phyloP scores from a whole-genome alignment of 2,797 vertebrate genomes.

The Pitangus sulphuratus region DNA sequence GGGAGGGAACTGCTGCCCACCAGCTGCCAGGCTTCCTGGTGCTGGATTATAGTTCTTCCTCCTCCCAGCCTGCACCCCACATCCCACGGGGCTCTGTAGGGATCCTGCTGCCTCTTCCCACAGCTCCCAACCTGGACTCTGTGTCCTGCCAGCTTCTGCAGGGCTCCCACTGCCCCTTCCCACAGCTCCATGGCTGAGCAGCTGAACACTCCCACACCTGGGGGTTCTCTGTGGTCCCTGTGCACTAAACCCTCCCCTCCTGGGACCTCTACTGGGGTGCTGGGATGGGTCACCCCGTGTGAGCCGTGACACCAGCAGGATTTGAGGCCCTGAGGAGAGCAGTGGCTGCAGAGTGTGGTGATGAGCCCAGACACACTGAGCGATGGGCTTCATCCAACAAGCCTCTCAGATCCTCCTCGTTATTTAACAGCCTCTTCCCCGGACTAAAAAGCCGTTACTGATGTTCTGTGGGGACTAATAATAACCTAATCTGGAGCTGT shows the following conservation, averaged over 20 bases:
- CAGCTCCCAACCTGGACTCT: too few relatives aligned
- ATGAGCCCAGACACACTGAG: background rate
- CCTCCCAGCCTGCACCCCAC: background rate
- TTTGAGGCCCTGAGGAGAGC: background rate
- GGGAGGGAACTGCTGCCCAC: rapidly evolving
- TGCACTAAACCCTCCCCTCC: background rate
- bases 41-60: rapidly evolving
- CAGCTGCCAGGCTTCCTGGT: background rate
- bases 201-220: too few relatives aligned
- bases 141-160: background rate
- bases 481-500: background rate
- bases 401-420: background rate
- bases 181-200: rapidly evolving
- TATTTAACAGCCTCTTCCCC: background rate
- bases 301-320: background rate
- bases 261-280: rapidly evolving
- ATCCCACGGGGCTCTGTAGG: rapidly evolving
- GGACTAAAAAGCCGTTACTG: background rate
- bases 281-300: rapidly evolving
- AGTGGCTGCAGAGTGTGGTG: rapidly evolving
- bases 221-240: rapidly evolving
- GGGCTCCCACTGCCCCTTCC: background rate
- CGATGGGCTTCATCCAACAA: background rate
- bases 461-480: conserved; percentile 30
- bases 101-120: background rate